phyloP scores from a whole-genome alignment of 2,888 invertebrate species.

The Corythucha ciliata region DNA sequence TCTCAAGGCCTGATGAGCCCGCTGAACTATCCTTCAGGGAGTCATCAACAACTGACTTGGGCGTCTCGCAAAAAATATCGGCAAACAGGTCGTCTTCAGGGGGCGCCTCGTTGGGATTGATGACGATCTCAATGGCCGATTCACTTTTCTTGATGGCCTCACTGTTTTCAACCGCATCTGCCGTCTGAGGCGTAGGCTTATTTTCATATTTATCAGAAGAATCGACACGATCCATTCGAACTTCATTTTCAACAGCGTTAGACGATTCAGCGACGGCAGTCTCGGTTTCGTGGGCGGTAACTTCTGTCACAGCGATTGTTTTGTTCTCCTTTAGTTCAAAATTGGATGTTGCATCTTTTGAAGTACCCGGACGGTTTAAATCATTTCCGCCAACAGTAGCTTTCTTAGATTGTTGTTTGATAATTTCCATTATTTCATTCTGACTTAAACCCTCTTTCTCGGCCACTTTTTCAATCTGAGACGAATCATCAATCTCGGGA shows the following conservation, averaged over 20 bases:
- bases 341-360: too few species aligned
- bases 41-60: background rate
- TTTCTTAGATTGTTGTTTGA: constrained; percentile 38
- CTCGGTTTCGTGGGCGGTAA: too few species aligned
- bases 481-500: constrained; percentile 1
- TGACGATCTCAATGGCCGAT: constrained; percentile 5
- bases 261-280: too few species aligned
- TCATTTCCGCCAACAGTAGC: background rate
- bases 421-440: constrained; percentile 50
- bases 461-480: constrained; percentile 4
- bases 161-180: too few species aligned
- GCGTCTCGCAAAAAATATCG: constrained; percentile 49
- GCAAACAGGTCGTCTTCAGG: constrained; percentile 56
- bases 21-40: constrained; percentile 5
- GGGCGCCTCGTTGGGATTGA: background rate
- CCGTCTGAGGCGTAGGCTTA: too few species aligned
- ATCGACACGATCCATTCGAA: constrained; percentile 19
- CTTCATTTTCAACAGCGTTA: background rate
- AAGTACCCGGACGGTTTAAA: background rate
- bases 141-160: too few species aligned
- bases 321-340: too few species aligned
- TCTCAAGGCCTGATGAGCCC: constrained; percentile 6
- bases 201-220: constrained; percentile 9
- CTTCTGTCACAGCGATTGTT: too few species aligned
- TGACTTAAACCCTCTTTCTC: constrained; percentile 52